These are phyloP conservation scores for Lissocephala sabroskyi DNA, from an alignment of 2,888 invertebrate species.

Conservation along the genomic window DNA sequence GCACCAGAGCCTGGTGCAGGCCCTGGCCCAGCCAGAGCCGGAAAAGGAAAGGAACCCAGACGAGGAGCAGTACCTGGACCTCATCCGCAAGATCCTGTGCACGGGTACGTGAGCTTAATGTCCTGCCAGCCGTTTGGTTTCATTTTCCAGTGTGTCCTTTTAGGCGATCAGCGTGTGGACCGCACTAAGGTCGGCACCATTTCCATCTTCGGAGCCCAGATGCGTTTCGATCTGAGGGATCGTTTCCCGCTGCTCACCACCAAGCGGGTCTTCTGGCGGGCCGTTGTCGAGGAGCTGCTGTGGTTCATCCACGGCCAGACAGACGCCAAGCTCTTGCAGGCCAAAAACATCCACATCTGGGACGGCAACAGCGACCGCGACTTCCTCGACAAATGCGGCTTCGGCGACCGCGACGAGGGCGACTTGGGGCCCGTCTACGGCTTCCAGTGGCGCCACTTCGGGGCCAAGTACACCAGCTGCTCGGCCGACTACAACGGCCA, in stretches of 20 bases:
- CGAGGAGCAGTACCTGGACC: slow-evolving; percentile 81
- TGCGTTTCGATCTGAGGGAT: slow-evolving; percentile 83
- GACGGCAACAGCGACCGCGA: slow-evolving; percentile 92
- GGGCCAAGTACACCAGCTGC: slow-evolving; percentile 88
- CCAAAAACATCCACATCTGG: slow-evolving; percentile 92
- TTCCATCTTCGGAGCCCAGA: slow-evolving; percentile 91
- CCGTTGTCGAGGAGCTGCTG: slow-evolving; percentile 90
- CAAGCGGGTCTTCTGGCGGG: slow-evolving; percentile 92
- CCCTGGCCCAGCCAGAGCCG: neutral
- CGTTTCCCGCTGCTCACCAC: slow-evolving; percentile 91
- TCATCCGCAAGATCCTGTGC: slow-evolving; percentile 77
- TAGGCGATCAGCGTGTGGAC: slow-evolving; percentile 79
- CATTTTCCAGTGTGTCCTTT: neutral
- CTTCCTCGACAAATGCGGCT: slow-evolving; percentile 88
- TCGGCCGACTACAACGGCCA: slow-evolving; percentile 84
- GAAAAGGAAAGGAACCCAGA: slow-evolving; percentile 69
- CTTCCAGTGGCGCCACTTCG: slow-evolving; percentile 98
- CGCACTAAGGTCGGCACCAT: slow-evolving; percentile 92
- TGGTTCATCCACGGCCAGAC: slow-evolving; percentile 96
- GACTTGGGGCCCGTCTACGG: slow-evolving; percentile 97
- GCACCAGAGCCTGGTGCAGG: neutral
- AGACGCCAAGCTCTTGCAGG: slow-evolving; percentile 84
- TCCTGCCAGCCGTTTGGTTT: neutral
- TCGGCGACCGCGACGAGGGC: slow-evolving; percentile 88
- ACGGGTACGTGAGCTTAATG: slow-evolving; percentile 70